Evolutionary conservation across 1,140 invertebrate species (phyloP).

Genomic region (Mercenaria mercenaria): DNA sequence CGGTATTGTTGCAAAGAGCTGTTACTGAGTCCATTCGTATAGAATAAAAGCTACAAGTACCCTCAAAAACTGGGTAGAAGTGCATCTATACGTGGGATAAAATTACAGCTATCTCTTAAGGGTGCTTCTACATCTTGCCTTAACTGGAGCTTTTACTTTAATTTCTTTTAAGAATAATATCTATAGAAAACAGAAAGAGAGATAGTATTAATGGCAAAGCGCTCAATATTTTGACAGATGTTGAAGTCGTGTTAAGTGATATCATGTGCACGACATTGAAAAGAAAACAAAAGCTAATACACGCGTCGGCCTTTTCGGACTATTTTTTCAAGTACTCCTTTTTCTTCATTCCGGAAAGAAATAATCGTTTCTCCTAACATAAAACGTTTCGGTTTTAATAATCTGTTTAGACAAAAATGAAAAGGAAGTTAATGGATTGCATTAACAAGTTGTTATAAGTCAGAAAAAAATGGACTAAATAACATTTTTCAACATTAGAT

Average conservation of each 20-base stretch:
- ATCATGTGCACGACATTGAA: conserved; percentile 4
- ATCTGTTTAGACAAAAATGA: not conserved
- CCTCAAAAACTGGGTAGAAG: not conserved
- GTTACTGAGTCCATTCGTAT: no score
- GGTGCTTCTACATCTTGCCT: not conserved
- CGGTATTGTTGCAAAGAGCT: no score
- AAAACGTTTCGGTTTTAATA: not conserved
- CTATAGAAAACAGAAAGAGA: not conserved
- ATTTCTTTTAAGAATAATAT: not conserved
- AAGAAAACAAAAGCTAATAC: not conserved
- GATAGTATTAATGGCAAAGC: not conserved
- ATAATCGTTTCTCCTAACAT: not conserved
- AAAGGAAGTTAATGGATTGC: not conserved
- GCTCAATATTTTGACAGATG: not conserved
- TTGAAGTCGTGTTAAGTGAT: not conserved
- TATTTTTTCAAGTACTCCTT: not conserved
- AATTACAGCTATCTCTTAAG: not conserved
- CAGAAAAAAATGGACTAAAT: not conserved
- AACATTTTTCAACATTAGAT: not conserved
- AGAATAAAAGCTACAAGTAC: not conserved
- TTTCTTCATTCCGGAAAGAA: not conserved
- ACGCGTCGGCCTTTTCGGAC: not conserved
- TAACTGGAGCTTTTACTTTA: not conserved
- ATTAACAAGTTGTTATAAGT: not conserved
- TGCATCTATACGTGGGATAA: not conserved